Evolutionary conservation across 1,140 invertebrate species (phyloP).

Genomic region (Hylaeus anthracinus): DNA sequence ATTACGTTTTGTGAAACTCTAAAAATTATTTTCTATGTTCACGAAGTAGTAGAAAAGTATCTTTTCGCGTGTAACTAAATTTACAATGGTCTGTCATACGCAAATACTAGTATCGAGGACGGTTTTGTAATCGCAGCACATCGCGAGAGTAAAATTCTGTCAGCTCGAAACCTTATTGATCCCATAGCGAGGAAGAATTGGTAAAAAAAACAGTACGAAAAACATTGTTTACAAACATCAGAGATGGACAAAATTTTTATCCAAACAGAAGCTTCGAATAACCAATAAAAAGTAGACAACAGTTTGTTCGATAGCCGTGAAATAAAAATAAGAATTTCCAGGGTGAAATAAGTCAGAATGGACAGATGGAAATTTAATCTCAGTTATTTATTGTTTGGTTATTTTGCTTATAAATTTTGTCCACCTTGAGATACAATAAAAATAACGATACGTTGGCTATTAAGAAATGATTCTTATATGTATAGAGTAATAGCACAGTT

Average conservation of each 20-base stretch:
- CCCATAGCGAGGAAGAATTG: background rate
- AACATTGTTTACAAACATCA: background rate
- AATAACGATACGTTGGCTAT: background rate
- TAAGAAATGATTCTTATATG: background rate
- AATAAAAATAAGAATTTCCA: too few relatives aligned
- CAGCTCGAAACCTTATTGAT: background rate
- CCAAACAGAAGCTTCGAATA: too few relatives aligned
- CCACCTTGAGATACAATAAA: too few relatives aligned
- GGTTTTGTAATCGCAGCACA: constrained; percentile 16
- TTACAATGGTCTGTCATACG: background rate
- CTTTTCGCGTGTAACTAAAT: background rate
- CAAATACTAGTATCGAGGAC: constrained; percentile 35
- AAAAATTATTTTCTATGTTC: background rate
- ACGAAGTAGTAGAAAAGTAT: background rate
- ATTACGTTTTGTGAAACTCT: background rate
- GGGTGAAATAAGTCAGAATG: too few relatives aligned
- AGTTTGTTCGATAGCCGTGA: too few relatives aligned
- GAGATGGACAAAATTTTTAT: background rate
- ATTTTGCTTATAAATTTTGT: too few relatives aligned
- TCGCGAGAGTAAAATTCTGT: background rate
- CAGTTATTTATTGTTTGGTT: too few relatives aligned
- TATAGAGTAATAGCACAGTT: background rate
- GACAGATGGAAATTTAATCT: too few relatives aligned
- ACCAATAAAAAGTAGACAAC: too few relatives aligned
- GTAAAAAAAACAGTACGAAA: background rate